Percentiles rank a stretch among this genome's conserved stretches.
phyloP scores from a whole-genome alignment of 1,140 invertebrate species.

The Drosophila ohnishii region DNA sequence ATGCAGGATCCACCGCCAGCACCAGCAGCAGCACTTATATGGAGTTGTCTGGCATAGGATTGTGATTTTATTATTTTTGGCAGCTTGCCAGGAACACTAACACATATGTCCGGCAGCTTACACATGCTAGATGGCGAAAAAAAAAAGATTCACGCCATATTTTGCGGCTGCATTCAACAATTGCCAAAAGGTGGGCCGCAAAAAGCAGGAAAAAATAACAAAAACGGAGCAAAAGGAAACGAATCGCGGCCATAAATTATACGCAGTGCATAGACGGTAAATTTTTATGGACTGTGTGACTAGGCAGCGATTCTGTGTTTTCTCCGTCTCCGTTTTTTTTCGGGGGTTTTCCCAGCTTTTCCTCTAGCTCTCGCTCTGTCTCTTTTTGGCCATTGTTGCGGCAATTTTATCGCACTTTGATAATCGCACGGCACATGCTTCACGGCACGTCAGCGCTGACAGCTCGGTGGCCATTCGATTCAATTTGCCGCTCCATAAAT shows the following conservation, averaged over 20 bases:
- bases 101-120: conserved; percentile 66
- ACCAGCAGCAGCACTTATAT: conserved; percentile 34
- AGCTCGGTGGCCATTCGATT: conserved; percentile 59
- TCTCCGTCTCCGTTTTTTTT: conserved; percentile 13
- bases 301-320: conserved; percentile 31
- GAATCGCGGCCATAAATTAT: conserved; percentile 65
- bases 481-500: conserved; percentile 75
- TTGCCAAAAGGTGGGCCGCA: conserved; percentile 63
- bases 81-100: conserved; percentile 55
- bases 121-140: conserved; percentile 46
- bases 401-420: conserved; percentile 75
- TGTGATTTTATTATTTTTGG: conserved; percentile 81
- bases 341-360: conserved; percentile 3
- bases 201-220: conserved; percentile 25
- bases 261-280: conserved; percentile 72
- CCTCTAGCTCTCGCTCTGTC: not conserved
- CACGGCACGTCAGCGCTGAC: conserved; percentile 62
- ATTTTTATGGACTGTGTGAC: conserved; percentile 73
- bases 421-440: conserved; percentile 74
- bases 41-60: conserved; percentile 72
- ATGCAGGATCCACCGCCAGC: conserved; percentile 31
- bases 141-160: conserved; percentile 59
- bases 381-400: conserved; percentile 55
- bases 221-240: conserved; percentile 6
- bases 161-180: conserved; percentile 70